Conservation (phyloP, 2,113 vertebrate species). For the Phasianus colchicus region DNA sequence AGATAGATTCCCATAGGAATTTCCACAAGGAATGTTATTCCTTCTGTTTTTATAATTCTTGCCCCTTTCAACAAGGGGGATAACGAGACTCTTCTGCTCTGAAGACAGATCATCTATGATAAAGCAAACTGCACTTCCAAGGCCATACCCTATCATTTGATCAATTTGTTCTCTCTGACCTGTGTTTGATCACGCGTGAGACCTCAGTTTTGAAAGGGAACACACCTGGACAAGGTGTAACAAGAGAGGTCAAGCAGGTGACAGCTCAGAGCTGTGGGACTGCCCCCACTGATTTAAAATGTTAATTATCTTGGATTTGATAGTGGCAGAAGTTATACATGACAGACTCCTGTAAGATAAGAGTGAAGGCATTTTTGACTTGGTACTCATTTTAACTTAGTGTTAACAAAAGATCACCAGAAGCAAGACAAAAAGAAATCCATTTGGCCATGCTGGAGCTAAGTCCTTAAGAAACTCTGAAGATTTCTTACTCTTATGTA, state of each 20-base stretch:
- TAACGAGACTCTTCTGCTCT: conserved; percentile 2
- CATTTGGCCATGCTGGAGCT: neutral
- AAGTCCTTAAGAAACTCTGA: neutral
- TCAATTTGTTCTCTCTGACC: conserved; percentile 34
- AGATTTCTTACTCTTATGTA: neutral
- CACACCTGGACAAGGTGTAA: neutral
- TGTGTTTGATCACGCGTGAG: conserved; percentile 9
- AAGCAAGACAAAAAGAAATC: neutral
- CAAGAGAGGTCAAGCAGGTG: neutral
- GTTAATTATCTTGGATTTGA: neutral
- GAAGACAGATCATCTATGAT: conserved; percentile 32
- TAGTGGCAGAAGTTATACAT: neutral
- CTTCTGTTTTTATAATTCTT: neutral
- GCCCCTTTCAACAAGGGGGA: conserved; percentile 16
- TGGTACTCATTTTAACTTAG: neutral
- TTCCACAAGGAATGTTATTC: conserved; percentile 13
- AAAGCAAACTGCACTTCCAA: conserved; percentile 24
- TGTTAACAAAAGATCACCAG: neutral
- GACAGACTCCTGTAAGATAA: neutral
- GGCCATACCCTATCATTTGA: neutral
- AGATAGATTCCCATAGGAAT: conserved; percentile 36
- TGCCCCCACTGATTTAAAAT: neutral
- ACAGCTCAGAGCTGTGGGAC: neutral
- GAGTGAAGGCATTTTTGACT: neutral
- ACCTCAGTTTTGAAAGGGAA: conserved; percentile 9